phyloP scores from a whole-genome alignment of 1,140 invertebrate species.

The Coenobita brevimanus region DNA sequence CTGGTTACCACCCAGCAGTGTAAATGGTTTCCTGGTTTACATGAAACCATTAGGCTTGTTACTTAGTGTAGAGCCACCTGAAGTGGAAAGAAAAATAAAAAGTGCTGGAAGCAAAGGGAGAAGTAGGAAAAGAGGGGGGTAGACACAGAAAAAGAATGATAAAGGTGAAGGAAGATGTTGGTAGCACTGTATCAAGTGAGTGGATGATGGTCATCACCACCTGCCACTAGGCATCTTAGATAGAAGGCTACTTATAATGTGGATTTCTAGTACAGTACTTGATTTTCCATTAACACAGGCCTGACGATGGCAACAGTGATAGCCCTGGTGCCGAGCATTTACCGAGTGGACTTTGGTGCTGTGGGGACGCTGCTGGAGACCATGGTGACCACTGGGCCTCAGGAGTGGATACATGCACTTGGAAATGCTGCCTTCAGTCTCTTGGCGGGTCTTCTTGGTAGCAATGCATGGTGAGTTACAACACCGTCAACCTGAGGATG shows the following conservation, averaged over 20 bases:
- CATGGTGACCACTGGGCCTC: constrained; percentile 19
- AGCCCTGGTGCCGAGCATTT: constrained; percentile 43
- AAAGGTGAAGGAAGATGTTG: too few species aligned
- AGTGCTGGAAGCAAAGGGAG: too few species aligned
- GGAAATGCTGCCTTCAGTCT: not conserved
- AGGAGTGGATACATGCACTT: constrained; percentile 23
- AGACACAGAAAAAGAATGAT: too few species aligned
- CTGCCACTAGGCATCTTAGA: too few species aligned
- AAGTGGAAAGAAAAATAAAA: too few species aligned
- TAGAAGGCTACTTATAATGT: not conserved
- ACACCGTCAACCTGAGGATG: not conserved
- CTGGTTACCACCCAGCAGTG: too few species aligned
- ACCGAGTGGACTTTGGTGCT: constrained; percentile 24
- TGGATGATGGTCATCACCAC: too few species aligned
- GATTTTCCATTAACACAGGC: constrained; percentile 11
- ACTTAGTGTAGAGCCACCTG: too few species aligned
- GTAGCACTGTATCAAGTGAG: too few species aligned
- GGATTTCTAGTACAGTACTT: not conserved
- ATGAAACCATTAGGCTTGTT: too few species aligned
- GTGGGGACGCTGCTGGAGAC: constrained; percentile 20
- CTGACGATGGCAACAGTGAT: constrained; percentile 49
- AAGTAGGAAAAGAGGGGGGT: too few species aligned
- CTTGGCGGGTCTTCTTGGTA: constrained; percentile 11
- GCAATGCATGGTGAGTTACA: constrained; percentile 24
- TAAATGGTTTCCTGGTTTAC: too few species aligned